Evolutionary conservation across 2,113 vertebrate species (phyloP), one percentile per base, ranked within the genome.

Genomic region (Pygoscelis adeliae): DNA sequence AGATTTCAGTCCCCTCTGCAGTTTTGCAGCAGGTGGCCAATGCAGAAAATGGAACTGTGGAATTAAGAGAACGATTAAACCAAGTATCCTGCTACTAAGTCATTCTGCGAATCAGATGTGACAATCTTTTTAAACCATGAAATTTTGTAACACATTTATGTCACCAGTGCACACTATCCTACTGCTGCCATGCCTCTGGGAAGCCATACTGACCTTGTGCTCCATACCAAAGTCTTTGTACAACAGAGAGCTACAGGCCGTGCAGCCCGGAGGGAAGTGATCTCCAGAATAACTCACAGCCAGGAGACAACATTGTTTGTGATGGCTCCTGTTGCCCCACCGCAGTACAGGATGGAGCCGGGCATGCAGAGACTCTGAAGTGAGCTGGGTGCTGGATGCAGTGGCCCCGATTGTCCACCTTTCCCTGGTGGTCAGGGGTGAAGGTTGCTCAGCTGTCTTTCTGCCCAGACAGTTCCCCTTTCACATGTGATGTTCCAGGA

Each of bases 271-370:
- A 84, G 38, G 15, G 42, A 87, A 81, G 29, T 14, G 34, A 93
- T 52, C n/a, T 73, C 6, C 25, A n/a, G 40, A 91, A 58, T 13
- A 93, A 49, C 30, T 46, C 29, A 38, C 5, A 16, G 27, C 13
- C 61, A 67, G 34, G 49, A 90, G 26, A 55, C 22, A 61, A n/a
- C 3, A 49, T 21, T 47, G 13, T 38, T 94, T 46, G 15, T 56
- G 12, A 21, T 18, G 15, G 9, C 5, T 87, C 38, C n/a, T 56
- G 22, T 4, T 3, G 2, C 3, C 25, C 30, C 2, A 1, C 5
- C 32, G 29, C 22, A 34, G 14, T 6, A 38, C 3, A 66, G 21
- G 30, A 56, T 2, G 1, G 16, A 81, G 36, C 13, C 63, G 26
- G 15, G 22, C 11, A 9, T 26, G 29, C 38, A 71, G 34, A 44